A percentile compares a stretch with the other conserved stretches of the same genome.
Evolutionary conservation across 2,113 vertebrate genomes (phyloP).

Genomic region (Macaca nemestrina): DNA sequence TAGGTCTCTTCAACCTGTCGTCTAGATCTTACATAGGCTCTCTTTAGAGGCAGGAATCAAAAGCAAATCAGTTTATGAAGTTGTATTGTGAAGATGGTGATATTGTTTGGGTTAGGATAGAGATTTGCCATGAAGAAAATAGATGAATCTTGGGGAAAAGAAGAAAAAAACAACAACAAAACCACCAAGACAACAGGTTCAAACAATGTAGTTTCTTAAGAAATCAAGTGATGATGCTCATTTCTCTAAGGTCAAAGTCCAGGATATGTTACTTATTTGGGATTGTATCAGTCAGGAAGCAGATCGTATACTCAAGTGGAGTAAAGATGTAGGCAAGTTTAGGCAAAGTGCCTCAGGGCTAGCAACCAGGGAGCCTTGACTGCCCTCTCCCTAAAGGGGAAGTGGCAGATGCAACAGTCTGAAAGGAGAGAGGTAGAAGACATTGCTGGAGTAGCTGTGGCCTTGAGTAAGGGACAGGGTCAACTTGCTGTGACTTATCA

Average conservation of each 20-base stretch:
- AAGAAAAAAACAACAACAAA: background rate
- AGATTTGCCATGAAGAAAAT: background rate
- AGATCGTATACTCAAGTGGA: background rate
- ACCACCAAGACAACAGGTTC: background rate
- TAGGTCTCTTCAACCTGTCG: background rate
- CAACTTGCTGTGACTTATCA: background rate
- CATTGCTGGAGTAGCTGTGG: background rate
- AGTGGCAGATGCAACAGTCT: rapidly evolving
- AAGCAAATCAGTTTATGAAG: background rate
- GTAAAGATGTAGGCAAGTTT: background rate
- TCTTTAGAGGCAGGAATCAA: background rate
- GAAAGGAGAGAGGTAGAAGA: background rate
- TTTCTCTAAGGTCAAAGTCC: background rate
- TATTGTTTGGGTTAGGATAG: background rate
- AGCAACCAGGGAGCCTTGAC: background rate
- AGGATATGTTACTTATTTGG: background rate
- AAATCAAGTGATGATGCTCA: background rate
- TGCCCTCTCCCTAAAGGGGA: rapidly evolving
- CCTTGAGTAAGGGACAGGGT: background rate
- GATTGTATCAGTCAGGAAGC: background rate
- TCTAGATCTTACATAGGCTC: background rate
- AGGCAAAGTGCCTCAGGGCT: background rate
- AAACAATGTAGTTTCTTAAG: background rate
- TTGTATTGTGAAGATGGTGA: background rate
- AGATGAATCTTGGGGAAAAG: background rate